phyloP scores from a whole-genome alignment of 2,888 invertebrate genomes.

The Drosophila ustulata region DNA sequence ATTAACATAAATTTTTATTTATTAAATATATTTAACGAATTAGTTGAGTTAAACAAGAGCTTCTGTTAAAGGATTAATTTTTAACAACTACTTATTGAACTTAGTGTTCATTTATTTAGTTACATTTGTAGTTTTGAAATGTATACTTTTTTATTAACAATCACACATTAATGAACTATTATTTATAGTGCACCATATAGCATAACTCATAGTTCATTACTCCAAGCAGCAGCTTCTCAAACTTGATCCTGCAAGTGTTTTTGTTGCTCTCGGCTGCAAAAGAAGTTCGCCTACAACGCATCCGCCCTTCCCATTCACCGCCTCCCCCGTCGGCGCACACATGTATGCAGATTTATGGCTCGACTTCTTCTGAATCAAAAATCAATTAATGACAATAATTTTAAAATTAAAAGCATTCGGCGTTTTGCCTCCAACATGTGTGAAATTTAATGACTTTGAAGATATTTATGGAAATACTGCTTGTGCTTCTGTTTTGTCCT shows the following conservation, averaged over 20 bases:
- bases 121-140: no score
- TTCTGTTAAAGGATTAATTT: no score
- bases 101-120: no score
- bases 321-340: constrained; percentile 27
- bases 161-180: no score
- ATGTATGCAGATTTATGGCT: constrained; percentile 63
- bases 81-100: no score
- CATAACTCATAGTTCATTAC: background rate
- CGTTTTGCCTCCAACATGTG: constrained; percentile 74
- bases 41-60: no score
- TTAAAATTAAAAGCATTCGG: constrained; percentile 81
- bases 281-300: constrained; percentile 7
- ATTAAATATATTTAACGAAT: no score
- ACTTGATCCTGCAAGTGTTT: background rate
- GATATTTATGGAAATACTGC: constrained; percentile 77
- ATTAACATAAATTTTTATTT: no score
- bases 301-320: constrained; percentile 8
- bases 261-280: constrained; percentile 29
- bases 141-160: no score
- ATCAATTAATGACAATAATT: constrained; percentile 83
- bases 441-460: constrained; percentile 83
- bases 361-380: constrained; percentile 70
- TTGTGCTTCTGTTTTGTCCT: background rate
- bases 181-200: background rate
- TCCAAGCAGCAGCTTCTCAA: no score